Conservation (phyloP, 92 coral and sea anemone species). For the Galaxea fascicularis region DNA sequence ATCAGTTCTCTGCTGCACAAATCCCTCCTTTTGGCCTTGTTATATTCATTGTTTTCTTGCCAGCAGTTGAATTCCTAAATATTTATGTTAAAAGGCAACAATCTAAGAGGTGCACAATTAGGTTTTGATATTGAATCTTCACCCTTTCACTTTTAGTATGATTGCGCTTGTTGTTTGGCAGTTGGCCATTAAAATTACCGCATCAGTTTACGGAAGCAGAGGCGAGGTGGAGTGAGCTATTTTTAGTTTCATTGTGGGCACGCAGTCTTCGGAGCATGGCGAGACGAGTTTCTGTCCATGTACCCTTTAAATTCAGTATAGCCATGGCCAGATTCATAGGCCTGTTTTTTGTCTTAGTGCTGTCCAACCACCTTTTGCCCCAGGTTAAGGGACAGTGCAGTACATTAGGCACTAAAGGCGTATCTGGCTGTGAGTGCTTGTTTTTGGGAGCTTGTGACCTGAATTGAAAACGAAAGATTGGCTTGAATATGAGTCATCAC, state of each 20-base stretch:
- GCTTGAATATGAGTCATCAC: background rate
- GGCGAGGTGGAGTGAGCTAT: no score
- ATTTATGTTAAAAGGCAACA: no score
- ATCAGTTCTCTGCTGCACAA: no score
- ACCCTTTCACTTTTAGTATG: no score
- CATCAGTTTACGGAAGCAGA: no score
- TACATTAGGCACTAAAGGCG: background rate
- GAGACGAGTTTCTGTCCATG: background rate
- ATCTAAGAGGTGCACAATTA: no score
- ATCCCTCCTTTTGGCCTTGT: no score
- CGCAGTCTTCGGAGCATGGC: background rate
- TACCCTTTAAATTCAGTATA: background rate
- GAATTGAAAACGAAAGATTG: background rate
- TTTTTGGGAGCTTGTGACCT: conserved; percentile 34
- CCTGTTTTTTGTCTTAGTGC: background rate
- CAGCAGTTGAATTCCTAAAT: no score
- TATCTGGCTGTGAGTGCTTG: conserved; percentile 16
- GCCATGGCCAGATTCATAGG: conserved; percentile 16
- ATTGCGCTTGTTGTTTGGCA: no score
- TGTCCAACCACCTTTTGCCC: background rate
- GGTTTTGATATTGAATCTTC: no score
- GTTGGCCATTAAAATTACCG: no score
- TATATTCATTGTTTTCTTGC: no score
- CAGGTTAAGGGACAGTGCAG: background rate
- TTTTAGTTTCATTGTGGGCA: background rate